Conservation (phyloP, 2,113 vertebrate species). For the Phasianus colchicus region DNA sequence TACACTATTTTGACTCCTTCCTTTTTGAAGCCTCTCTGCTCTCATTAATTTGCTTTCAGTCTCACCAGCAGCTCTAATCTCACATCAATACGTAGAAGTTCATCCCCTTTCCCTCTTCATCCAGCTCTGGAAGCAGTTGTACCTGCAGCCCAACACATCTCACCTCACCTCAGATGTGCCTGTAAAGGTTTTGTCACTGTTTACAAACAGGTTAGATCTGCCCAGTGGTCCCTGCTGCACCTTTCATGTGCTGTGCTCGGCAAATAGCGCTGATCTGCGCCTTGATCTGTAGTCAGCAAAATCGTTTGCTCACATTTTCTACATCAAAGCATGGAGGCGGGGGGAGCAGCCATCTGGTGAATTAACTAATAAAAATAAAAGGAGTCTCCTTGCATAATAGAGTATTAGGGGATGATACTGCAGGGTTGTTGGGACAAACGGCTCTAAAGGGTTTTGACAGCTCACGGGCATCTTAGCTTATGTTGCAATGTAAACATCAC, state of each 20-base stretch:
- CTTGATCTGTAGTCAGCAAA: constrained; percentile 68
- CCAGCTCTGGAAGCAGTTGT: neutral
- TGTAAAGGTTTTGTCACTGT: neutral
- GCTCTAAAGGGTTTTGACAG: constrained; percentile 64
- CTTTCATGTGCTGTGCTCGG: constrained; percentile 37
- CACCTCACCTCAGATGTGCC: neutral
- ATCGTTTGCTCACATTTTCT: constrained; percentile 40
- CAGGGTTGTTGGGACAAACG: constrained; percentile 45
- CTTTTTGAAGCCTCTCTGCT: neutral
- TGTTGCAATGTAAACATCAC: constrained; percentile 36
- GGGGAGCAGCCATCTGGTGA: constrained; percentile 59
- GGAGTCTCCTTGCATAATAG: constrained; percentile 59
- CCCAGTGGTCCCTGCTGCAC: neutral
- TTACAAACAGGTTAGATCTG: constrained; percentile 24
- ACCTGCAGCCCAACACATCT: fast-evolving
- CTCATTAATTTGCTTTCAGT: neutral
- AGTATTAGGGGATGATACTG: constrained; percentile 45
- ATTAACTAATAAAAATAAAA: constrained; percentile 68
- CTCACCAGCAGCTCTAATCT: neutral
- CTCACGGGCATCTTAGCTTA: constrained; percentile 51
- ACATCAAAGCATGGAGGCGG: constrained; percentile 37
- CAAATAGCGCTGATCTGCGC: constrained; percentile 45
- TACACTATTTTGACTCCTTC: neutral
- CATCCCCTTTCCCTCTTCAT: neutral
- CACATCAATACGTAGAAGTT: constrained; percentile 10